Evolutionary conservation across 2,113 vertebrate genomes (phyloP).

Genomic region (Lates calcarifer): DNA sequence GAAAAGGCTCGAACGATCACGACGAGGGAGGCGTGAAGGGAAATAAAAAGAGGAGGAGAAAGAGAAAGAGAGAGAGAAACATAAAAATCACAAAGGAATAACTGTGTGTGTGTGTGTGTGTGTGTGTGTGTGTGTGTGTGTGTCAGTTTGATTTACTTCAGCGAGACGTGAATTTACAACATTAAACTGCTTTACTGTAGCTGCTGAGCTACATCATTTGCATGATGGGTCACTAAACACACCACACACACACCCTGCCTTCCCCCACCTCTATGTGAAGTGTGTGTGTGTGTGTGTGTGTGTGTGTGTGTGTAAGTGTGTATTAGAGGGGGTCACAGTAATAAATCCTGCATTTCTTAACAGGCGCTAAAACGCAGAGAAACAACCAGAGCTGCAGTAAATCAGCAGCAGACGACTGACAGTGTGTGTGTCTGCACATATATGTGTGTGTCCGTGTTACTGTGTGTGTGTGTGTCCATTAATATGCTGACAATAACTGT

Average conservation of each 20-base stretch:
- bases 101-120: conserved; percentile 14
- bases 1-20: not conserved
- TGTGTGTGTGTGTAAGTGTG: conserved; percentile 18
- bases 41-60: not conserved
- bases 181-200: conserved; percentile 67
- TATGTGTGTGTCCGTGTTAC: conserved; percentile 1
- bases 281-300: too few relatives aligned
- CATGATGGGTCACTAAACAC: conserved; percentile 68
- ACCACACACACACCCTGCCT: not conserved
- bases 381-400: conserved; percentile 57
- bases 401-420: conserved; percentile 53
- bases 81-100: not conserved
- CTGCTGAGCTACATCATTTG: conserved; percentile 55
- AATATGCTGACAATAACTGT: too few relatives aligned
- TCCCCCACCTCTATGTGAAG: too few relatives aligned
- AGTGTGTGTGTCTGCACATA: not conserved
- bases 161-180: conserved; percentile 41
- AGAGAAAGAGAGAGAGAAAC: not conserved
- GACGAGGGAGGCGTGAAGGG: too few relatives aligned
- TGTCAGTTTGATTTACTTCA: conserved; percentile 61
- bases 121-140: conserved; percentile 35
- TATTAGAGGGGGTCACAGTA: conserved; percentile 12
- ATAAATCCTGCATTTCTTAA: conserved; percentile 69
- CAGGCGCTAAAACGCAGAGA: conserved; percentile 65
- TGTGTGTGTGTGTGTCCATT: conserved; percentile 5